Evolutionary conservation across 2,113 vertebrate genomes (phyloP).

Genomic region (Rallus limicola): DNA sequence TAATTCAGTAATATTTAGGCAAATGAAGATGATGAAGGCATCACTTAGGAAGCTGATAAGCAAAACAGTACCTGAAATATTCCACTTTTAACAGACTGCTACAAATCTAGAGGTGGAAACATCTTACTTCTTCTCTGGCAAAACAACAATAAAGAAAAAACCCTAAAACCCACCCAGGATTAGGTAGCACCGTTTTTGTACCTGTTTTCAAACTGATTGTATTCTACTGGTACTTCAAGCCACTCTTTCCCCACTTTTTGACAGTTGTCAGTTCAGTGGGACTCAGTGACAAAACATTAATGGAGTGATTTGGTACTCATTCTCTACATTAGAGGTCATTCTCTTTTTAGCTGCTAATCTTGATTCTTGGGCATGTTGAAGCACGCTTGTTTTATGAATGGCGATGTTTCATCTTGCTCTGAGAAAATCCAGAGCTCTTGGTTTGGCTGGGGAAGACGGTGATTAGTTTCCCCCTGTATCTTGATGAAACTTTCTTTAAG

Average conservation of each 20-base stretch:
- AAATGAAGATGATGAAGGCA: neutral
- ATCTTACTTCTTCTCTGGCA: neutral
- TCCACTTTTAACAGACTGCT: neutral
- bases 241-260: neutral
- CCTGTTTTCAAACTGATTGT: neutral
- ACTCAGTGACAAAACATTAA: neutral
- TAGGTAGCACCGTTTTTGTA: neutral
- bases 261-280: neutral
- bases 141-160: neutral
- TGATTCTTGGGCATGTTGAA: neutral
- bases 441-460: neutral
- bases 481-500: neutral
- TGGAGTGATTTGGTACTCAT: neutral
- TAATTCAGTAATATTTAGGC: neutral
- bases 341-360: neutral
- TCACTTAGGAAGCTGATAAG: neutral
- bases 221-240: neutral
- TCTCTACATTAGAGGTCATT: neutral
- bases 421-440: neutral
- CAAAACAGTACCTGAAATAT: neutral
- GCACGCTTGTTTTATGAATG: neutral
- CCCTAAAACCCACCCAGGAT: neutral
- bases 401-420: neutral
- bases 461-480: neutral
- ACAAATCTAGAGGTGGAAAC: neutral